phyloP scores from a whole-genome alignment of 92 coral and sea anemone genomes.

The Metridium senile region DNA sequence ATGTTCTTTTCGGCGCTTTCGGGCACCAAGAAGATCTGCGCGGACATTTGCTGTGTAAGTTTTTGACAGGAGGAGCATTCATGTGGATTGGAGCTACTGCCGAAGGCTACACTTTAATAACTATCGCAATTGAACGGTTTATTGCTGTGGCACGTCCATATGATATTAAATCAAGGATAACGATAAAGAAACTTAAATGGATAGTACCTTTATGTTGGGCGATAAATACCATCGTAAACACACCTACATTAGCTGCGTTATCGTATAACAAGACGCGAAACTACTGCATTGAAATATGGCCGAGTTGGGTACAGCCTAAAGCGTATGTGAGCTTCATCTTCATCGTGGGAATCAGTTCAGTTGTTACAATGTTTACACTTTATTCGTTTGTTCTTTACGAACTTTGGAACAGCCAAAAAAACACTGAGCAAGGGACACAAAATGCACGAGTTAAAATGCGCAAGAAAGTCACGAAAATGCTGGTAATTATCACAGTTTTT shows the following conservation, averaged over 20 bases:
- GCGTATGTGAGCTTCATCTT: conserved; percentile 63
- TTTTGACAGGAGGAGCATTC: conserved; percentile 67
- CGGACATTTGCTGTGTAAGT: conserved; percentile 65
- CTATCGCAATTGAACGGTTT: conserved; percentile 74
- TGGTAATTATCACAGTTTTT: conserved; percentile 51
- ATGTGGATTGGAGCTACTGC: conserved; percentile 76
- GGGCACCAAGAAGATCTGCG: conserved; percentile 43
- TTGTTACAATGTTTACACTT: conserved; percentile 47
- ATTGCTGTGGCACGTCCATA: conserved; percentile 44
- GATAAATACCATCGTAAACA: conserved; percentile 49
- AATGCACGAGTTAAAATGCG: conserved; percentile 65
- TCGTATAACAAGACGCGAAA: conserved; percentile 39
- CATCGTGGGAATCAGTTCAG: conserved; percentile 60
- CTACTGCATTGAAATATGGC: conserved; percentile 65
- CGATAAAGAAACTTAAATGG: conserved; percentile 35
- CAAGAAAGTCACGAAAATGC: conserved; percentile 58
- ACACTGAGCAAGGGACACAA: conserved; percentile 63
- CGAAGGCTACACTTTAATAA: conserved; percentile 63
- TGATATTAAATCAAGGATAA: conserved; percentile 30
- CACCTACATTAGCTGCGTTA: conserved; percentile 57
- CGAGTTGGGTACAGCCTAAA: conserved; percentile 46
- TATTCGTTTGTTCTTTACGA: conserved; percentile 60
- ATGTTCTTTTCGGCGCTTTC: conserved; percentile 55
- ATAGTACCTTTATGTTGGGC: conserved; percentile 67
- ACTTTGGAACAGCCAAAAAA: conserved; percentile 53